Evolutionary conservation across 2,797 vertebrate genomes (phyloP), one percentile per base, ranked within the genome.

Genomic region (Oceanodroma leucorhoa): DNA sequence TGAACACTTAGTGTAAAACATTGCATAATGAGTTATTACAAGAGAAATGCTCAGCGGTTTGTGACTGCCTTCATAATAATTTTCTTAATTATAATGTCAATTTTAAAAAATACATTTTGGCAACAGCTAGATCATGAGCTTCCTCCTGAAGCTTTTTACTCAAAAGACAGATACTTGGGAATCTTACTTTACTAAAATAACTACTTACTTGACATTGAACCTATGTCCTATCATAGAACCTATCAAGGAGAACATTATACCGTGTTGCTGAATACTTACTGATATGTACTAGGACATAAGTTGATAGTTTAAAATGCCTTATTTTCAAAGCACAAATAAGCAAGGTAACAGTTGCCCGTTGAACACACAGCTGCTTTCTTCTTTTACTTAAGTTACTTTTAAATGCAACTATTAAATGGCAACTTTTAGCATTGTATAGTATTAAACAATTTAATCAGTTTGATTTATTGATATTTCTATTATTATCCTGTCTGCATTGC

Each of bases 21-120:
- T 22, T 46, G 32, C 78, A 70, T 93, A 55, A 76, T 84, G 67
- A 79, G 22, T 77, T 91, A 50, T 45, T 89, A 18, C 45, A 86
- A 41, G 71, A 85, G 24, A 87, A 89, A 80, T 1, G 3, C 53
- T 85, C 20, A 16, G 32, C 66, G 30, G 24, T 60, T 95, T 89
- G 55, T 87, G 48, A n/a, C 67, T 85, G 86, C 30, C 58, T 80
- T 93, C 88, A 27, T 70, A 77, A 15, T 89, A 64, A 90, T 94
- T 90, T 92, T 87, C 70, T 61, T 80, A 89, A 94, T 92, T 93
- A 90, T 54, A 72, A 50, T 64, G 67, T 73, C 80, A 87, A 11
- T 82, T 86, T 53, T 12, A 61, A 84, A 69, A 77, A 69, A 66
- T 18, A 36, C 23, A 11, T 73, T 87, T 87, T 93, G 86, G 32